Conservation (phyloP, 2,888 invertebrate species). For the Eurytoma californica region DNA sequence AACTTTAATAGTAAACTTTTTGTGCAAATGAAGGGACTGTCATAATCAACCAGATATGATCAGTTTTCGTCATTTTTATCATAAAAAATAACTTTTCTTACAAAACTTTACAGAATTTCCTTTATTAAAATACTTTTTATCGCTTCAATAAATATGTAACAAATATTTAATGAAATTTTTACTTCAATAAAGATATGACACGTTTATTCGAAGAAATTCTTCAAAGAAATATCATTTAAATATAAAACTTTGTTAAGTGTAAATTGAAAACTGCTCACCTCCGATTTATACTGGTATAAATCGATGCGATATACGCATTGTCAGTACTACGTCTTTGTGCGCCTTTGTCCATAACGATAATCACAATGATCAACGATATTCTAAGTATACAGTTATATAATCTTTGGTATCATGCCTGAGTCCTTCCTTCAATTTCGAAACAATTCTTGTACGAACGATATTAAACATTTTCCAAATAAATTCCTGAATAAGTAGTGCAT, state of each 20-base stretch:
- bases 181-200: neutral
- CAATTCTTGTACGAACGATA: neutral
- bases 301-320: neutral
- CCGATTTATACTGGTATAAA: slow-evolving; percentile 13
- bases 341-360: slow-evolving; percentile 62
- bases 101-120: neutral
- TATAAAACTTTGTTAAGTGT: neutral
- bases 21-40: slow-evolving; percentile 36
- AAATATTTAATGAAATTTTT: neutral
- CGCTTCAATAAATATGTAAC: neutral
- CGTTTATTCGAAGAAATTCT: neutral
- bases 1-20: slow-evolving; percentile 30
- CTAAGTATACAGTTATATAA: slow-evolving; percentile 62
- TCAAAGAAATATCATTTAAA: neutral
- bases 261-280: slow-evolving; percentile 34
- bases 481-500: neutral
- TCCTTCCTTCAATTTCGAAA: slow-evolving; percentile 52
- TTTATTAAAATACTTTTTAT: neutral
- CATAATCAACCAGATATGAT: slow-evolving; percentile 21
- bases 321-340: slow-evolving; percentile 42
- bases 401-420: slow-evolving; percentile 75
- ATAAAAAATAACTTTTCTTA: slow-evolving; percentile 14
- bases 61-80: slow-evolving; percentile 19
- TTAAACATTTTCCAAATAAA: neutral
- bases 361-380: slow-evolving; percentile 68